phyloP scores from a whole-genome alignment of 2,888 invertebrate species.

The Spialia ferax region DNA sequence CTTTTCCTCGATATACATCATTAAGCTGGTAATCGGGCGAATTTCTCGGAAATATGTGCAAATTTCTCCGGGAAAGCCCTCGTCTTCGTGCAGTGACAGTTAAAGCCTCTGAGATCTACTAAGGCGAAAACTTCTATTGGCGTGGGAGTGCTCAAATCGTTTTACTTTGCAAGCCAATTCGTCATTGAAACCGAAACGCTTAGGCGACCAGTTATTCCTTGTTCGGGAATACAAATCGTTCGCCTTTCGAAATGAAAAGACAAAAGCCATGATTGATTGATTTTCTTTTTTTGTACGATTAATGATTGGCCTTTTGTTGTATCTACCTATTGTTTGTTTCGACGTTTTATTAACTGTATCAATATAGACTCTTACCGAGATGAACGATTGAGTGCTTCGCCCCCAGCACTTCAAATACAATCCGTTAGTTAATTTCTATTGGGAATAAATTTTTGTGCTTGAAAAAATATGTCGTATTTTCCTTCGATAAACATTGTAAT shows the following conservation, averaged over 20 bases:
- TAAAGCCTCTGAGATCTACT: conserved; percentile 59
- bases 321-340: neutral
- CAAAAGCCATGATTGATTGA: neutral
- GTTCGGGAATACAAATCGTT: neutral
- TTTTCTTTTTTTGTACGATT: neutral
- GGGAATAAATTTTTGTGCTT: no score
- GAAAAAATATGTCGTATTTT: no score
- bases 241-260: conserved; percentile 5
- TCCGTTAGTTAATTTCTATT: no score
- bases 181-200: conserved; percentile 51
- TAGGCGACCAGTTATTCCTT: conserved; percentile 18
- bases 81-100: conserved; percentile 55
- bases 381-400: neutral
- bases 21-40: conserved; percentile 28
- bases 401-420: no score
- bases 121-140: conserved; percentile 64
- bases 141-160: conserved; percentile 62
- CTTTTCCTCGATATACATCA: conserved; percentile 21
- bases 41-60: conserved; percentile 34
- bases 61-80: conserved; percentile 46
- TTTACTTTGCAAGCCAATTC: conserved; percentile 62
- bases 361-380: neutral
- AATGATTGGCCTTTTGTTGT: neutral
- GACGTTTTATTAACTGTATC: neutral
- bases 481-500: no score